Evolutionary conservation across 2,888 invertebrate species (phyloP), one percentile per base, ranked within the genome.

Genomic region (Drosophila neoperkinsi): DNA sequence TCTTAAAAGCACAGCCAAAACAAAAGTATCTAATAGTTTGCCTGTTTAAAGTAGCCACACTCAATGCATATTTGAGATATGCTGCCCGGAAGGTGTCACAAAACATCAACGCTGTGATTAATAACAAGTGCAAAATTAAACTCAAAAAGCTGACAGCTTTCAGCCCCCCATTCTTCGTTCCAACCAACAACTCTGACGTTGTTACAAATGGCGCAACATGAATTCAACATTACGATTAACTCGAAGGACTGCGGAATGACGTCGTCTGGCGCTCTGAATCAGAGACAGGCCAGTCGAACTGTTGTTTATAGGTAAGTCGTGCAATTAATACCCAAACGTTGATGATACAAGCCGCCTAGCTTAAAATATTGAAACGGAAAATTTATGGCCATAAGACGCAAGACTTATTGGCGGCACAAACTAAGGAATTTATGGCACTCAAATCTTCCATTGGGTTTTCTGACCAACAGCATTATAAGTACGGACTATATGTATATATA

Each of bases 121-220:
- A 88, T 88, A 87, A 88, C 69, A 58, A 78, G 78, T 70, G 79
- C 79, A 64, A 78, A 80, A 58, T 71, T 61, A 56, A 70, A 78
- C 73, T 81, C 87, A 86, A 78, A 78, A 80, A 71, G 61, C 76
- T 78, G 90, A 76, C 86, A 79, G 84, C 70, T 7, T 10, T 52
- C 33, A 51, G 33, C n/a, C 18, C 41, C 25, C 38, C 38, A 13
- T 16, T 13, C 38, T 62, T 31, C 52, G 51, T 11, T 34, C 38
- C 46, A 51, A 46, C 63, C 68, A 76, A 78, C 77, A 78, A 60
- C 52, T 74, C 65, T 72, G 74, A 74, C 77, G 63, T 65, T 69
- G 71, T 82, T 86, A 90, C 88, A 88, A 88, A 88, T 88, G 90
- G 88, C 88, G 82, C 69, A 74, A 88, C 90, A 88, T 77, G 90